Evolutionary conservation across 1,140 invertebrate species (phyloP), one percentile per base, ranked within the genome.

Genomic region (Halictus rubicundus): DNA sequence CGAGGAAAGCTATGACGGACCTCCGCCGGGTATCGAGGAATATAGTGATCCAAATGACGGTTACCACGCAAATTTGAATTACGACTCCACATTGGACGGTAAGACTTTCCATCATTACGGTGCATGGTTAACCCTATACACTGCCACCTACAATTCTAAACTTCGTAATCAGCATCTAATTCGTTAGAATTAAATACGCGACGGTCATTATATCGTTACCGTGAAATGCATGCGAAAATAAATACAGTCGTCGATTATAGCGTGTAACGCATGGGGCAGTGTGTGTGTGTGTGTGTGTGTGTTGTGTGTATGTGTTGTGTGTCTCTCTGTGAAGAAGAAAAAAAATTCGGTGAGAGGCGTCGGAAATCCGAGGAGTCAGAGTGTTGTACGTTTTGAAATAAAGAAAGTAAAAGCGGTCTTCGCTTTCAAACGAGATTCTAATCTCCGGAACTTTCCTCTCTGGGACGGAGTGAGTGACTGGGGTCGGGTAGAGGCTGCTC

Each of bases 1-100:
- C n/a, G 84, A 88, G 68, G 65, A 54, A 46, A 46, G 27, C 25
- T 92, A 91, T 65, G 83, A 88, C 14, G 86, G 80, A 52, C 78
- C 85, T 74, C 87, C 88, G 25, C 87, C 89, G 8, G 75, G 68
- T 16, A 65, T 83, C 8, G 84, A 90, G 37, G 87, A 85, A 27
- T 90, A 88, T 63, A 78, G 82, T 9, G 81, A 71, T 39, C 49
- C 61, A 2, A 49, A 61, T 12, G 61, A 70, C 37, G 68, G 46
- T 61, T 87, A 88, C 32, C 68, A 78, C 16, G 75, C 12, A 32
- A 71, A 32, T 9, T 16, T 46, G n/a, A 52, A 63, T 37, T 54
- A 78, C 23, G 68, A 54, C 5, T 77, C 75, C 27, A 2, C 75
- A 4, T 52, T 68, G 16, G 32, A 78, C 10, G 68, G 75, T 78